Evolutionary conservation across 2,888 invertebrate species (phyloP), one percentile per base, ranked within the genome.

Genomic region (Drosophila differens): DNA sequence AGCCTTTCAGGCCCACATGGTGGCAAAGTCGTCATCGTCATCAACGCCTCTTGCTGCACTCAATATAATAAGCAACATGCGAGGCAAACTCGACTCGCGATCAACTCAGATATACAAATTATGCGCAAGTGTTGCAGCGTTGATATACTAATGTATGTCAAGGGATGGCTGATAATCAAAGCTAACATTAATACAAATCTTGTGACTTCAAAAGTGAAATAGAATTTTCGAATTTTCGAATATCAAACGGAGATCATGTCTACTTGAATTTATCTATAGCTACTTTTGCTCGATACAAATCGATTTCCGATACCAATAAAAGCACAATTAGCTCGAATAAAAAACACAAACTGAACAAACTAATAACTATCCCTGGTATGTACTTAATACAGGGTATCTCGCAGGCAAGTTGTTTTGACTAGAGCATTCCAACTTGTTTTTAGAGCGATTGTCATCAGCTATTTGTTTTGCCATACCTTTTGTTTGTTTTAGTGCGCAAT

Each of bases 1-100:
- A 64, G 35, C 52, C 41, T 39, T 30, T 37, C n/a, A 41, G 57
- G 66, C 73, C 76, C 87, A 82, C 86, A 78, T 78, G 78, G 78
- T 78, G 78, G 70, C 78, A 78, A 62, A 74, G 64, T 70, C 78
- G 47, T 72, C 74, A 72, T 58, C 71, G 22, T 58, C 44, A 37
- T 30, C 57, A 57, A 41, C 57, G 57, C 57, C 57, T 57, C 25
- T 41, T 30, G 39, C 25, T 54, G 69, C 79, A 79, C 72, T 70
- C 67, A 69, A 64, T 55, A 55, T 76, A 69, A 76, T 57, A 65
- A 72, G 69, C 60, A 53, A 62, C 74, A 69, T 49, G n/a, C 39
- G 65, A 59, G 22, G 52, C 69, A 49, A 44, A n/a, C 44, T 16
- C 59, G 37, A 30, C 57, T 55, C 37, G 35, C 62, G 41, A 74